phyloP scores from a whole-genome alignment of 2,888 invertebrate species.

The Harpalus rufipes region DNA sequence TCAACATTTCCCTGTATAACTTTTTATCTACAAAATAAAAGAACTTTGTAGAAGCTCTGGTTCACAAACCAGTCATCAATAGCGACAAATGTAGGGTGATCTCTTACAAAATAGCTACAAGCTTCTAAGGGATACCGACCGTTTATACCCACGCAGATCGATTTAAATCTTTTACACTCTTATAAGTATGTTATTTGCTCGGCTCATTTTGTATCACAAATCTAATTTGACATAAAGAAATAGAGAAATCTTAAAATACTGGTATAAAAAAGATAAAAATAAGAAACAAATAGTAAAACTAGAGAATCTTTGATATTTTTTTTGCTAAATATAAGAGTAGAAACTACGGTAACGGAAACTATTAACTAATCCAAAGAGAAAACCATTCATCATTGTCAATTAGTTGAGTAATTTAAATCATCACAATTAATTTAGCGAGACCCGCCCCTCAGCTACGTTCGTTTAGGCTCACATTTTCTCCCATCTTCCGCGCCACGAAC shows the following conservation, averaged over 20 bases:
- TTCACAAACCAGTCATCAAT: constrained; percentile 45
- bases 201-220: neutral
- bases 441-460: constrained; percentile 24
- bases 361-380: constrained; percentile 41
- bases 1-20: too few species aligned
- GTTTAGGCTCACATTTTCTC: constrained; percentile 52
- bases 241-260: too few species aligned
- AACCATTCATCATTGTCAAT: constrained; percentile 75
- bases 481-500: constrained; percentile 59
- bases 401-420: constrained; percentile 73
- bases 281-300: neutral
- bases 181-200: neutral
- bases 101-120: constrained; percentile 62
- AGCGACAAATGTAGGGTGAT: constrained; percentile 61
- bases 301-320: too few species aligned
- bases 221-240: too few species aligned
- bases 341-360: constrained; percentile 1
- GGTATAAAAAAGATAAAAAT: neutral
- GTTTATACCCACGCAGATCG: constrained; percentile 60
- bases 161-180: constrained; percentile 53
- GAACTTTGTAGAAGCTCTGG: constrained; percentile 23
- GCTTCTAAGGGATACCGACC: constrained; percentile 52
- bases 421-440: constrained; percentile 61
- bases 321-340: neutral
- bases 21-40: neutral